These are phyloP conservation scores for Drosophila pachea DNA, from an alignment of 1,140 invertebrate species.

Conservation along the genomic window DNA sequence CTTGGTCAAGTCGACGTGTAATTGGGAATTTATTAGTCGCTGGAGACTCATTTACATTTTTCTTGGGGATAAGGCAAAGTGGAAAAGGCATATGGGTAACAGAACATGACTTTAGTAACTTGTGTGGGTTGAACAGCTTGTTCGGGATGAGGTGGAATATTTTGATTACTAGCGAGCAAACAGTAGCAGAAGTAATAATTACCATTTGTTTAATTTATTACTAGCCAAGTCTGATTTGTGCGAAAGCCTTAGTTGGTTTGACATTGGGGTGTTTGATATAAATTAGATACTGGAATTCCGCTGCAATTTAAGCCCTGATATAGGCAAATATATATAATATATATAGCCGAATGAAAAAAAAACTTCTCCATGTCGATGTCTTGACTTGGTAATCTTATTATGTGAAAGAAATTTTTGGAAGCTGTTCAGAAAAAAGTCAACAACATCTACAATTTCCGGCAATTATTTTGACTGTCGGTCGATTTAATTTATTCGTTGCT, in stretches of 20 bases:
- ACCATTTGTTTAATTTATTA: constrained; percentile 71
- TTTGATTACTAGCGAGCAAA: constrained; percentile 33
- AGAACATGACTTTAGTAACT: neutral
- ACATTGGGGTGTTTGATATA: too few relatives aligned
- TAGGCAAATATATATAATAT: neutral
- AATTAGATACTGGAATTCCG: too few relatives aligned
- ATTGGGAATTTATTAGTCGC: constrained; percentile 76
- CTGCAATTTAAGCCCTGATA: neutral
- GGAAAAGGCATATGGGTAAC: neutral
- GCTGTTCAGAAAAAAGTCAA: constrained; percentile 41
- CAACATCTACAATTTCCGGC: constrained; percentile 71
- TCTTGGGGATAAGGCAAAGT: constrained; percentile 15
- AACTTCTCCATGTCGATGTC: neutral
- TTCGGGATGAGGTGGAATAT: constrained; percentile 13
- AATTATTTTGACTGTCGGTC: constrained; percentile 75
- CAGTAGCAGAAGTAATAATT: constrained; percentile 61
- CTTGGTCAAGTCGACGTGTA: constrained; percentile 59
- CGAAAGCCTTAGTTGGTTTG: neutral
- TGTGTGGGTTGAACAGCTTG: neutral
- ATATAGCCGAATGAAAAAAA: neutral
- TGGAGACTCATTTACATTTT: constrained; percentile 74
- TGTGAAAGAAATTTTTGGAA: neutral
- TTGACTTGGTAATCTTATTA: constrained; percentile 40
- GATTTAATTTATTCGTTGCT: constrained; percentile 76
- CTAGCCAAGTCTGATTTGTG: constrained; percentile 66